Evolutionary conservation across 2,888 invertebrate species (phyloP).

Genomic region (Scelioninae gen. 2): DNA sequence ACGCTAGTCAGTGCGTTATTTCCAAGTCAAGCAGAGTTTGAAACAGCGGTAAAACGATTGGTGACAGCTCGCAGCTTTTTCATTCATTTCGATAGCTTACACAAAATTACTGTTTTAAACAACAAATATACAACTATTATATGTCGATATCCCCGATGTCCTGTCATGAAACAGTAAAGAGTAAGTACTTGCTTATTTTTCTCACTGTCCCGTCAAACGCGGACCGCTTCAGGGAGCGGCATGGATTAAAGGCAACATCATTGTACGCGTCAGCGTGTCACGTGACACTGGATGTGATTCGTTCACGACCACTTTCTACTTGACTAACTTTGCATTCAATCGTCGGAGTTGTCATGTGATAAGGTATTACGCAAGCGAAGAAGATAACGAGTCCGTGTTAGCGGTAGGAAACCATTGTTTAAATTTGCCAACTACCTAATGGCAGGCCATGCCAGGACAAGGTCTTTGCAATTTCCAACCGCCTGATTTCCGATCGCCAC

Average conservation of each 20-base stretch:
- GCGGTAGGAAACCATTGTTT: conserved; percentile 72
- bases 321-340: conserved; percentile 53
- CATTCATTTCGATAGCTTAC: too few species aligned
- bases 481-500: conserved; percentile 65
- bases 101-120: too few species aligned
- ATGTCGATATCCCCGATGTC: too few species aligned
- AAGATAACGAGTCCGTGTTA: conserved; percentile 56
- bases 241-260: conserved; percentile 28
- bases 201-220: neutral
- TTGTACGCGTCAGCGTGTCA: conserved; percentile 13
- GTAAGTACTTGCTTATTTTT: too few species aligned
- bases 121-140: too few species aligned
- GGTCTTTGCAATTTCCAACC: conserved; percentile 68
- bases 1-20: too few species aligned
- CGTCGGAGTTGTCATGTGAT: conserved; percentile 54
- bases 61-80: too few species aligned
- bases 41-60: too few species aligned
- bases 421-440: conserved; percentile 74
- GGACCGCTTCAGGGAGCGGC: neutral
- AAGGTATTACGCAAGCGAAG: conserved; percentile 56
- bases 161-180: too few species aligned
- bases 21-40: too few species aligned
- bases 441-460: conserved; percentile 69
- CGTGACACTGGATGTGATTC: conserved; percentile 32
- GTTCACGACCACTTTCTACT: conserved; percentile 44